These are phyloP conservation scores for Mesocricetus auratus DNA, from an alignment of 2,113 vertebrate genomes.

Conservation along the genomic window DNA sequence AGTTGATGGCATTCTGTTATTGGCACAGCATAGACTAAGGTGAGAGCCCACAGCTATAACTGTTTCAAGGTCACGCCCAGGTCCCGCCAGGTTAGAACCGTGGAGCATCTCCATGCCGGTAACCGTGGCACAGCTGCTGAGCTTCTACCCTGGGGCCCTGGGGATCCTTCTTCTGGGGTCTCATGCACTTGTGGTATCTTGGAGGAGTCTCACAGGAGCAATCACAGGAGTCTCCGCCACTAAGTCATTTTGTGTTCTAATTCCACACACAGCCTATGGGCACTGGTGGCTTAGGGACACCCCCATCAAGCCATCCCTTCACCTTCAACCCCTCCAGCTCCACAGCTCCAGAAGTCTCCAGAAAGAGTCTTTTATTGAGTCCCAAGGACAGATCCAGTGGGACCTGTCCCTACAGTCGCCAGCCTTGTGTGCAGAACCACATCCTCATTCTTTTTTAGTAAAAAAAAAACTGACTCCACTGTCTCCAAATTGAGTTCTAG, in stretches of 20 bases:
- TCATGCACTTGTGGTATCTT: rapidly evolving
- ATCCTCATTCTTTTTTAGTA: neutral
- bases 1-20: neutral
- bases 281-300: neutral
- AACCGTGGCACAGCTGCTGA: neutral
- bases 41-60: neutral
- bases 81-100: neutral
- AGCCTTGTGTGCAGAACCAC: neutral
- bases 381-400: rapidly evolving
- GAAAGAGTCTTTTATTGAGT: neutral
- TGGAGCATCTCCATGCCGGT: neutral
- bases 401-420: too few relatives aligned
- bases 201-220: neutral
- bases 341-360: rapidly evolving
- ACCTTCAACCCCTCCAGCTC: neutral
- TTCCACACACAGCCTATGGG: rapidly evolving
- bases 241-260: too few relatives aligned
- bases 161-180: neutral
- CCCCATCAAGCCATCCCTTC: neutral
- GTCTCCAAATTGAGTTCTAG: neutral
- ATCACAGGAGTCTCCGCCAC: neutral
- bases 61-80: neutral
- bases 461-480: neutral
- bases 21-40: neutral
- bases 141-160: neutral